phyloP scores from a whole-genome alignment of 1,140 invertebrate species.

The Sogatella furcifera region DNA sequence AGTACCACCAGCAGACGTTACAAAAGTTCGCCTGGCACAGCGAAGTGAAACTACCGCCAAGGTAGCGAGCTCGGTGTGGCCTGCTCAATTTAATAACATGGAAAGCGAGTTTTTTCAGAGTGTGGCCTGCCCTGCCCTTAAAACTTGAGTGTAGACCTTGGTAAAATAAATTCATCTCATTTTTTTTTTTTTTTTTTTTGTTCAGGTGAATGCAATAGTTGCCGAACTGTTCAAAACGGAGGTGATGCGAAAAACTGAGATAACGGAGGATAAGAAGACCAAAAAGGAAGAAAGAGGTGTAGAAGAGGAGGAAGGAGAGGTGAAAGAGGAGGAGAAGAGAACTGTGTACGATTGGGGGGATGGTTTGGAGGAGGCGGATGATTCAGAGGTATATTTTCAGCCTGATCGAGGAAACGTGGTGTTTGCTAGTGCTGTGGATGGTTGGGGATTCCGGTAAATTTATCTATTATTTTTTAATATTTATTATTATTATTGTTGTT shows the following conservation, averaged over 20 bases:
- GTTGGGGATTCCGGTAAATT: conserved; percentile 82
- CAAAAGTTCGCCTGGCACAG: too few species aligned
- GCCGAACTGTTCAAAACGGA: conserved; percentile 82
- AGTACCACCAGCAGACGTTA: too few species aligned
- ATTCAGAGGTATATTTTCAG: conserved; percentile 81
- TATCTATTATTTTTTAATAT: neutral
- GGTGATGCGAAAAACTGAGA: conserved; percentile 42
- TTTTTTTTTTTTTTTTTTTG: neutral
- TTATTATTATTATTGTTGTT: neutral
- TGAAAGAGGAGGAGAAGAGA: too few species aligned
- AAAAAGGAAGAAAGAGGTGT: neutral
- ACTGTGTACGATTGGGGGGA: conserved; percentile 55
- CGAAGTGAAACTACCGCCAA: too few species aligned
- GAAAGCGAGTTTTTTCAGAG: too few species aligned
- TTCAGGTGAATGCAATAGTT: conserved; percentile 77
- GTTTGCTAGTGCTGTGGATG: conserved; percentile 91
- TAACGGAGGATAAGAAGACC: conserved; percentile 11
- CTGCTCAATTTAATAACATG: too few species aligned
- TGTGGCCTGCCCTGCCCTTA: too few species aligned
- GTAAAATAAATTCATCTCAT: too few species aligned
- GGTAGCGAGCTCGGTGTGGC: too few species aligned
- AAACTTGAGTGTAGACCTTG: too few species aligned
- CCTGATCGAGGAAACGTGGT: conserved; percentile 91
- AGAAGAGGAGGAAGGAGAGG: too few species aligned
- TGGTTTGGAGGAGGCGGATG: conserved; percentile 75